Evolutionary conservation across 2,113 vertebrate genomes (phyloP).

Genomic region (Strix aluco): DNA sequence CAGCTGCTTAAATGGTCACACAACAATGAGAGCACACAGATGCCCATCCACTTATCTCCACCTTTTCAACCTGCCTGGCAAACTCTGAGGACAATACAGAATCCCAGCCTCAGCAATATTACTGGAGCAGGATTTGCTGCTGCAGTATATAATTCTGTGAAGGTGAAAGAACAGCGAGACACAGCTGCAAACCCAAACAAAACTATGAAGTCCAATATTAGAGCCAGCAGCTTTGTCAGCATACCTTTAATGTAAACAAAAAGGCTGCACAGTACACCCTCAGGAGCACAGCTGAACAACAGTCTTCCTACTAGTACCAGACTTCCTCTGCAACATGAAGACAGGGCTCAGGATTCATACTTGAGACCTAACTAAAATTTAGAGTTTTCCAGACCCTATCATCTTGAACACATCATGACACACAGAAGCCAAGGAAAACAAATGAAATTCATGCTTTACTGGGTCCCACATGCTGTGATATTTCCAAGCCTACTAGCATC

Average conservation of each 20-base stretch:
- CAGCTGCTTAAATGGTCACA: not conserved
- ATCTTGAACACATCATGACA: slow-evolving; percentile 79
- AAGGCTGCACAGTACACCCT: not conserved
- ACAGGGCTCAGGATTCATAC: slow-evolving; percentile 63
- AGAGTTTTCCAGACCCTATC: slow-evolving; percentile 70
- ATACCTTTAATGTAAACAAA: slow-evolving; percentile 53
- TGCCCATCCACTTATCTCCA: not conserved
- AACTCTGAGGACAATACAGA: not conserved
- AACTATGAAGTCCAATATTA: slow-evolving; percentile 35
- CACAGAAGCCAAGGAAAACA: slow-evolving; percentile 83
- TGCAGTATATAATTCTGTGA: not conserved
- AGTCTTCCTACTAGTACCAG: slow-evolving; percentile 37
- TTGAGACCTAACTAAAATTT: slow-evolving; percentile 64
- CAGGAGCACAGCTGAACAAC: slow-evolving; percentile 14
- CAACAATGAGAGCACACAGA: not conserved
- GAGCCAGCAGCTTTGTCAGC: slow-evolving; percentile 49
- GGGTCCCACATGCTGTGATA: slow-evolving; percentile 74
- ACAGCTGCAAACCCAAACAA: slow-evolving; percentile 51
- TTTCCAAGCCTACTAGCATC: slow-evolving; percentile 71
- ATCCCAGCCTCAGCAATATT: not conserved
- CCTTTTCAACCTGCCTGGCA: not conserved
- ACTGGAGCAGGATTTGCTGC: not conserved
- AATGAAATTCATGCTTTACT: slow-evolving; percentile 76
- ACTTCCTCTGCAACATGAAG: slow-evolving; percentile 51
- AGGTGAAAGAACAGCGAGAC: not conserved